A percentile compares a stretch with the other conserved stretches of the same genome.
Evolutionary conservation across 2,113 vertebrate genomes (phyloP).

Genomic region (Isichthys henryi): DNA sequence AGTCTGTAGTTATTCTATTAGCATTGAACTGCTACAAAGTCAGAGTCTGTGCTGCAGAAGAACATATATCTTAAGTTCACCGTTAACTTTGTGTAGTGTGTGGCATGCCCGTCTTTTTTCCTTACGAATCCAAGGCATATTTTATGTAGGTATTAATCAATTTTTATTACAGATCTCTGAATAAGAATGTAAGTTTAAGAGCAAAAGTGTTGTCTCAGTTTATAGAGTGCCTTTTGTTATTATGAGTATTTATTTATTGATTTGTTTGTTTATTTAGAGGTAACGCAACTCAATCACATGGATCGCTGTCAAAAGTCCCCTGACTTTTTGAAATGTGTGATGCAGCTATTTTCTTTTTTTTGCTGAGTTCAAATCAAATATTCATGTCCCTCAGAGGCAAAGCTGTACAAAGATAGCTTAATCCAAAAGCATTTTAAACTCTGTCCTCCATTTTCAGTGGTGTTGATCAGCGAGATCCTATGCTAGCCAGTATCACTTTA

Average conservation of each 20-base stretch:
- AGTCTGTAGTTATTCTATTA: conserved; percentile 52
- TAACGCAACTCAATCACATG: neutral
- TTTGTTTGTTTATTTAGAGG: neutral
- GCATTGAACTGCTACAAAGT: conserved; percentile 31
- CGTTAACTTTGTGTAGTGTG: conserved; percentile 28
- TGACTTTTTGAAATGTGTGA: neutral
- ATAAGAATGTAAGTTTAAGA: conserved; percentile 10
- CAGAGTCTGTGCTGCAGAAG: conserved; percentile 24
- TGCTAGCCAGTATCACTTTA: neutral
- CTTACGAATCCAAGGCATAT: neutral
- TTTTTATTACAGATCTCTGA: conserved; percentile 8
- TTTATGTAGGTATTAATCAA: neutral
- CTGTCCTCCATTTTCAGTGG: neutral
- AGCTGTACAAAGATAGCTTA: neutral
- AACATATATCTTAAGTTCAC: conserved; percentile 37
- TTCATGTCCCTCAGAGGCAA: neutral
- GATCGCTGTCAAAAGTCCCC: neutral
- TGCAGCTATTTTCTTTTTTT: neutral
- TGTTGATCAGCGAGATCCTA: neutral
- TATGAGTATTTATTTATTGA: neutral
- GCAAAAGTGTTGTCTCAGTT: neutral
- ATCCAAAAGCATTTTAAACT: neutral
- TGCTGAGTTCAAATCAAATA: neutral
- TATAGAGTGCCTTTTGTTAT: conserved; percentile 9
- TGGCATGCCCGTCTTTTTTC: conserved; percentile 20